phyloP scores from a whole-genome alignment of 53 echinoderm and acorn worm genomes.

The Zoroaster sp. region DNA sequence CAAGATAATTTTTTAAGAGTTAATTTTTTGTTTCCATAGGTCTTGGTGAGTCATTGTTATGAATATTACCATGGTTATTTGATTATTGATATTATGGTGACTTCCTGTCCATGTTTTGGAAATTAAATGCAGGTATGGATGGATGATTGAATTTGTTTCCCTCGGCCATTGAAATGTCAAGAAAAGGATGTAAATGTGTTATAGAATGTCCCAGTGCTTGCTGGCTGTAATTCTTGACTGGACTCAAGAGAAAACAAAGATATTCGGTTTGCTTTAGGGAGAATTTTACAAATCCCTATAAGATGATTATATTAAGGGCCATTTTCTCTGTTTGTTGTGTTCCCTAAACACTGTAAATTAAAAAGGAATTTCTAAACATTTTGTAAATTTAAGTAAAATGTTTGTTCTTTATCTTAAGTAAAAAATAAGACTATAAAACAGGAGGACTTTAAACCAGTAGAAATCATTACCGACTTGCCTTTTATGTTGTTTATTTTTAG shows the following conservation, averaged over 20 bases:
- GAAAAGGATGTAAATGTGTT: not conserved
- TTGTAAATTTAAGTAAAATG: too few relatives aligned
- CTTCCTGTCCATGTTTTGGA: slow-evolving; percentile 27
- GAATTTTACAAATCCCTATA: not conserved
- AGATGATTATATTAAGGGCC: not conserved
- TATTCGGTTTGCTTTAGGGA: not conserved
- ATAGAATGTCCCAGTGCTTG: not conserved
- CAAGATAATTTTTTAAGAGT: not conserved
- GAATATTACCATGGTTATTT: slow-evolving; percentile 3
- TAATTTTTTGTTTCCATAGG: not conserved
- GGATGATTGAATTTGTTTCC: not conserved
- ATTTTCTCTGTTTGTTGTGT: too few relatives aligned
- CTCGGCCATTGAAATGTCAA: not conserved
- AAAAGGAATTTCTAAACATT: too few relatives aligned
- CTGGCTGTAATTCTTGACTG: not conserved
- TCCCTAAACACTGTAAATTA: too few relatives aligned
- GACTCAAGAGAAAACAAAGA: not conserved
- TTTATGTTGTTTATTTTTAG: slow-evolving; percentile 56
- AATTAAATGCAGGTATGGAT: slow-evolving; percentile 13
- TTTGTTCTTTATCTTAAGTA: too few relatives aligned
- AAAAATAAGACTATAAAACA: too few relatives aligned
- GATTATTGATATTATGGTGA: not conserved
- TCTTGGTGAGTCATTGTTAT: slow-evolving; percentile 3
- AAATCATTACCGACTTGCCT: too few relatives aligned
- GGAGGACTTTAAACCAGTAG: too few relatives aligned